Base-by-base conservation (phyloP, 2,888 invertebrate species). In the Halictus ligatus region DNA sequence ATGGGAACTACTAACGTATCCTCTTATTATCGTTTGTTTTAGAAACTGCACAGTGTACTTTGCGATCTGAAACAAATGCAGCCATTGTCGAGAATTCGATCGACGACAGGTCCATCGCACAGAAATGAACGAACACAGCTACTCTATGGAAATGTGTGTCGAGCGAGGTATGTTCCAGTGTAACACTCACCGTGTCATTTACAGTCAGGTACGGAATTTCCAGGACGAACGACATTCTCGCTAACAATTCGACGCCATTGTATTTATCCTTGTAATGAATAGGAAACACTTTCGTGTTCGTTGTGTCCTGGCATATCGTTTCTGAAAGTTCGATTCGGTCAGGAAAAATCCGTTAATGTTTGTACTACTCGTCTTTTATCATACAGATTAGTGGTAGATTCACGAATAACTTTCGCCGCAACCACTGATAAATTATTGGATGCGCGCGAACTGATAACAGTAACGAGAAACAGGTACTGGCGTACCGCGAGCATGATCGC, bases 21-120 rank as follows among this genome's bases (percentile, higher is more conserved):
- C 21, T 0, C 2, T 0, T 54, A 8, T 2, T 2, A 2, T 0
- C 2, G 7, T 0, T 0, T 0, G 0, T 54, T 2, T 8, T 8
- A 3, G 21, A 21, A 8, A 2, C 2, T 8, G 54, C 21, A 21
- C 8, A 54, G 54, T 2, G 8, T 54, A 21, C 6, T 54, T 54
- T 54, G 54, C 54, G 8, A 21, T 54, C 54, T 54, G 54, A 54
- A 54, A 54, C 8, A 21, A 54, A 54, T 21, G 54, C 54, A 2
- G 21, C 21, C 21, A 50, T 50, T 50, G 2, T 8, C 50, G 50
- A 50, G 18, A 50, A 50, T 50, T 50, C 21, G 5, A 1, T 50
- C 18, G 18, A 18, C 18, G 50, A 50, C 21, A 21, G 50, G 21
- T 21, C 18, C 18, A 21, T 50, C 18, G 7, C 7, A 54, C 54